Conservation (phyloP, 2,113 vertebrate species). For the Acinonyx jubatus region DNA sequence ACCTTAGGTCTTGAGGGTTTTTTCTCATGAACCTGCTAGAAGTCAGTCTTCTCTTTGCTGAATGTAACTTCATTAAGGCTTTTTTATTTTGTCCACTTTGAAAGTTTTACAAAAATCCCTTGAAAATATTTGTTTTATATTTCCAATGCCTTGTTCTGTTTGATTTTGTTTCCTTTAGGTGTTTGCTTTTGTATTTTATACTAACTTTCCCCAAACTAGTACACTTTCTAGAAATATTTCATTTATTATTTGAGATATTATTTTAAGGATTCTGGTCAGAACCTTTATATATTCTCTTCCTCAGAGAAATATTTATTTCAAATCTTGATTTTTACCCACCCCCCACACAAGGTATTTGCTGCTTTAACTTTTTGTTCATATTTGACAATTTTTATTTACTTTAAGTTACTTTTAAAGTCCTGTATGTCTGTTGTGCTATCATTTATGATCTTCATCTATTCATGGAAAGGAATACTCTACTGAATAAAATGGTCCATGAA, state of each 20-base stretch:
- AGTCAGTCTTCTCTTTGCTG: background rate
- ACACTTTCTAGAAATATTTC: background rate
- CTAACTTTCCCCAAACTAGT: background rate
- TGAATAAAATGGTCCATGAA: background rate
- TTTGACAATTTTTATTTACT: background rate
- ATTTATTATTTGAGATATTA: background rate
- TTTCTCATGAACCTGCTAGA: background rate
- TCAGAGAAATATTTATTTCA: background rate
- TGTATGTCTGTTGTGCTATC: background rate
- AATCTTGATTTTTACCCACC: background rate
- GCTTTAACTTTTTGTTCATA: background rate
- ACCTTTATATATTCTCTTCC: background rate
- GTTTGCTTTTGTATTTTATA: background rate
- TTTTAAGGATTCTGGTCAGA: background rate
- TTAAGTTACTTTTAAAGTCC: background rate
- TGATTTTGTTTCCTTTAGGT: background rate
- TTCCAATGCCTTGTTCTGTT: background rate
- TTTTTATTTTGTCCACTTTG: background rate
- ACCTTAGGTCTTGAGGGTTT: background rate
- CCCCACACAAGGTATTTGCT: background rate
- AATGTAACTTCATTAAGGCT: background rate
- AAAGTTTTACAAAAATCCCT: background rate
- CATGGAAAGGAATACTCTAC: background rate
- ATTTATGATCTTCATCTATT: background rate
- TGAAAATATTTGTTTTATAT: slow-evolving; percentile 18